Percentiles rank a stretch among this genome's conserved stretches.
phyloP scores from a whole-genome alignment of 1,140 invertebrate genomes.

The Wasmannia auropunctata region DNA sequence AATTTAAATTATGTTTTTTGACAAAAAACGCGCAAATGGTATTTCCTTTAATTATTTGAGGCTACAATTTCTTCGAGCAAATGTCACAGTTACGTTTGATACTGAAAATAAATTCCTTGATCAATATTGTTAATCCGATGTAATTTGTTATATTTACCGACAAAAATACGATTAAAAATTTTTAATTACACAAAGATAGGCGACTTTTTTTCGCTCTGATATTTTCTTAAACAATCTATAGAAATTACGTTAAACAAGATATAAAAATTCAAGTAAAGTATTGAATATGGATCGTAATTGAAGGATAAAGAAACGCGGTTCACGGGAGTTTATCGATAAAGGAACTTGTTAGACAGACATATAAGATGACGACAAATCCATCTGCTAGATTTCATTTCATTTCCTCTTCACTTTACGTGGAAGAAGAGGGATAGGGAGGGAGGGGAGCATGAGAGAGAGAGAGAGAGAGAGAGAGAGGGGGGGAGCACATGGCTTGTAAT shows the following conservation, averaged over 20 bases:
- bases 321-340: not conserved
- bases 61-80: not conserved
- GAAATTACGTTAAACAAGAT: not conserved
- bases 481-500: constrained; percentile 56
- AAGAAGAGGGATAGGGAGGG: constrained; percentile 6
- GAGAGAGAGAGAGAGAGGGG: not conserved
- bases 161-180: not conserved
- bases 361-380: constrained; percentile 11
- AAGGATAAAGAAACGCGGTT: not conserved
- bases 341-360: not conserved
- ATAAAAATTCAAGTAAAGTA: not conserved
- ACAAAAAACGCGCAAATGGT: not conserved
- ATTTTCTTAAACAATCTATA: not conserved
- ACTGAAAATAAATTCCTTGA: not conserved
- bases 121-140: not conserved
- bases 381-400: constrained; percentile 37
- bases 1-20: not conserved
- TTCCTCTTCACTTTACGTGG: constrained; percentile 32
- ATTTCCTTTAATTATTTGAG: not conserved
- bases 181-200: not conserved
- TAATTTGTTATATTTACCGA: not conserved
- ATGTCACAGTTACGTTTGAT: not conserved
- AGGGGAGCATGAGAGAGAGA: too few relatives aligned
- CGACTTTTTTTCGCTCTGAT: not conserved
- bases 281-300: not conserved